Conservation (phyloP, 2,888 invertebrate genomes). For the Piscicola geometra region DNA sequence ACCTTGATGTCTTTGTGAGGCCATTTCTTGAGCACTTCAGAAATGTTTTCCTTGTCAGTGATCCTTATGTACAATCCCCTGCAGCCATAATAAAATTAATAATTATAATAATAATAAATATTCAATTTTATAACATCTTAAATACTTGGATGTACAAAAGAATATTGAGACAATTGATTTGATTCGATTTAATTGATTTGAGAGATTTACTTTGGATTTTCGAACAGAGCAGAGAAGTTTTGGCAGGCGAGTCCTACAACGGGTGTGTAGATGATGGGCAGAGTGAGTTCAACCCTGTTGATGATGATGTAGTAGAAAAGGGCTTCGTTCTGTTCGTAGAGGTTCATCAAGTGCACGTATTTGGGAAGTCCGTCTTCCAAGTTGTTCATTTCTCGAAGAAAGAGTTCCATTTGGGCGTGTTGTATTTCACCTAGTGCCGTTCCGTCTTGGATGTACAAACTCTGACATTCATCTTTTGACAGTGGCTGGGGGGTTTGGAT, state of each 20-base stretch:
- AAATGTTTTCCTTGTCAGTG: constrained; percentile 87
- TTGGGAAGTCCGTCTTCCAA: constrained; percentile 67
- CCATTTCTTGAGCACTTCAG: constrained; percentile 89
- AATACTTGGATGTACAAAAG: not conserved
- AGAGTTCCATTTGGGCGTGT: constrained; percentile 62
- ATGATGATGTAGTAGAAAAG: constrained; percentile 84
- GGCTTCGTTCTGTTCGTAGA: constrained; percentile 86
- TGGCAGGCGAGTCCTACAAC: constrained; percentile 96
- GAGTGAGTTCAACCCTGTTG: constrained; percentile 60
- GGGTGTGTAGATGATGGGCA: constrained; percentile 97
- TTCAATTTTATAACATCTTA: not conserved
- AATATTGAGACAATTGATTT: too few species aligned
- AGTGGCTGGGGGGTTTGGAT: not conserved
- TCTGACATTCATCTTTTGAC: not conserved
- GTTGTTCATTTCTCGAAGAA: constrained; percentile 59
- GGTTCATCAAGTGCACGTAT: constrained; percentile 53
- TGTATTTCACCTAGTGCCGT: constrained; percentile 41
- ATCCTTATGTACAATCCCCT: constrained; percentile 89
- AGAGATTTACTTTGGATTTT: constrained; percentile 50
- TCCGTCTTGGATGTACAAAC: not conserved
- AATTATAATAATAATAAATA: too few species aligned
- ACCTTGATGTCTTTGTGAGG: constrained; percentile 61
- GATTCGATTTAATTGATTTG: too few species aligned
- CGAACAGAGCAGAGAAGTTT: constrained; percentile 84
- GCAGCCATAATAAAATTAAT: constrained; percentile 42